Evolutionary conservation across 1,140 invertebrate genomes (phyloP).

Genomic region (Stenopsyche tienmushanensis): DNA sequence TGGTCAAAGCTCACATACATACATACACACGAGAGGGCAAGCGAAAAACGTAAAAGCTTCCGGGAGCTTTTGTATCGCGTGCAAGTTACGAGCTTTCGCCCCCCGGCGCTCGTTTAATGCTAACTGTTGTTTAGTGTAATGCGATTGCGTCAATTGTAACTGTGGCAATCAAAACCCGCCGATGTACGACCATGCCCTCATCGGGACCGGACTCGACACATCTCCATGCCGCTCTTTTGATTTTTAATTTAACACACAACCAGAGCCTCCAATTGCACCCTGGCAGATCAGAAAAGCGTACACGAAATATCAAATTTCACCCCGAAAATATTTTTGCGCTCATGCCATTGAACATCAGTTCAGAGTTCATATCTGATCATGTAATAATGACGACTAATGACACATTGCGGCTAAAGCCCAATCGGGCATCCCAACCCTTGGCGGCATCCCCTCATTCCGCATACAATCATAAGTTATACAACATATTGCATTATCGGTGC

Average conservation of each 20-base stretch:
- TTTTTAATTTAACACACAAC: neutral
- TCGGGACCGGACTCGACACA: neutral
- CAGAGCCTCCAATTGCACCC: neutral
- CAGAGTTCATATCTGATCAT: no score
- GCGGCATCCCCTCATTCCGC: neutral
- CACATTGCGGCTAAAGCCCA: slow-evolving; percentile 22
- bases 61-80: slow-evolving; percentile 25
- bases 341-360: no score
- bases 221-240: no score
- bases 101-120: slow-evolving; percentile 26
- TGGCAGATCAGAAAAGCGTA: neutral
- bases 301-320: neutral
- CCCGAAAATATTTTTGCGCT: neutral
- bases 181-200: neutral
- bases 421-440: slow-evolving; percentile 4
- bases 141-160: slow-evolving; percentile 42
- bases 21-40: neutral
- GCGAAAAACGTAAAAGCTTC: slow-evolving; percentile 19
- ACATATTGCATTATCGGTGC: no score
- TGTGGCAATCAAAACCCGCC: slow-evolving; percentile 39
- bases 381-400: slow-evolving; percentile 33
- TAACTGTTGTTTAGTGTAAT: slow-evolving; percentile 40
- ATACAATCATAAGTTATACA: no score
- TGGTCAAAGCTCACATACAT: neutral
- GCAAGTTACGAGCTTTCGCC: slow-evolving; percentile 37